Evolutionary conservation across 2,113 vertebrate genomes (phyloP).

Genomic region (Helogale parvula): DNA sequence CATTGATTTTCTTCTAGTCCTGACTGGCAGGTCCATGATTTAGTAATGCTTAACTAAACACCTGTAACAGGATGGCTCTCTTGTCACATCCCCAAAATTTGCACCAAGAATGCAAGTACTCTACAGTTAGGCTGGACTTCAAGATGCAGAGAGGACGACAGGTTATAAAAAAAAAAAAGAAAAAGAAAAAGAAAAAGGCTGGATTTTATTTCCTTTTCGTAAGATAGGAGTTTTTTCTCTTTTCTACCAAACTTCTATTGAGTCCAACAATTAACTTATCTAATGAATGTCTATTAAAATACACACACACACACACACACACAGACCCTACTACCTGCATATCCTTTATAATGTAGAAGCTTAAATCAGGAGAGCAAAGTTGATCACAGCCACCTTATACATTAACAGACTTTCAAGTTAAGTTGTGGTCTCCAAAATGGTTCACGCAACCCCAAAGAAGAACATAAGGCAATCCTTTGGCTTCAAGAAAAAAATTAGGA

Average conservation of each 20-base stretch:
- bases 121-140: not conserved
- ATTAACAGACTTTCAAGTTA: not conserved
- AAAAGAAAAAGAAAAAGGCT: not conserved
- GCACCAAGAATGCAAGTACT: not conserved
- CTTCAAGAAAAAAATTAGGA: not conserved
- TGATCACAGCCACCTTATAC: not conserved
- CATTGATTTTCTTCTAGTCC: not conserved
- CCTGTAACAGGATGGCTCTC: not conserved
- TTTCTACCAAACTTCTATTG: not conserved
- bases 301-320: not conserved
- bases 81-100: not conserved
- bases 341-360: not conserved
- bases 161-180: not conserved
- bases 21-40: not conserved
- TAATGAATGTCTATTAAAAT: conserved; percentile 7
- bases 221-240: not conserved
- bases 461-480: not conserved
- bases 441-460: not conserved
- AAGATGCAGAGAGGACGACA: not conserved
- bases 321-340: not conserved
- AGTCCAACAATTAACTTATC: not conserved
- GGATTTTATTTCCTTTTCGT: not conserved
- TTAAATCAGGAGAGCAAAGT: not conserved
- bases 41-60: conserved; percentile 11
- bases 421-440: not conserved